Evolutionary conservation across 2,888 invertebrate genomes (phyloP).

Genomic region (Drosophila pullipes): DNA sequence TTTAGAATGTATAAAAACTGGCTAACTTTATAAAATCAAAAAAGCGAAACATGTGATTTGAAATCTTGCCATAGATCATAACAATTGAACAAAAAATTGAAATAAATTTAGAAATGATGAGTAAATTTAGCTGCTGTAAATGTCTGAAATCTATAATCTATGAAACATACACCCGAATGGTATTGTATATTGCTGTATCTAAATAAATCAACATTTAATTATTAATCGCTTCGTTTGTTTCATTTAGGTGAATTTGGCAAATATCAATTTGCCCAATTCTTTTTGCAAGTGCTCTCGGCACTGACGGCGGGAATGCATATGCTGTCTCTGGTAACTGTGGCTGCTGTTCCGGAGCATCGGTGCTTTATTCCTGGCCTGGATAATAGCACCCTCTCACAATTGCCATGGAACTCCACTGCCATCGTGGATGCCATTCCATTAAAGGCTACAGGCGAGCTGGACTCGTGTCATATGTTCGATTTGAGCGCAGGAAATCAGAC

Average conservation of each 20-base stretch:
- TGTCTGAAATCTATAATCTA: background rate
- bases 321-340: slow-evolving; percentile 92
- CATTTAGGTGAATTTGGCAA: slow-evolving; percentile 92
- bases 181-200: background rate
- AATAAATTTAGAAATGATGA: background rate
- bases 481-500: slow-evolving; percentile 81
- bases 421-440: slow-evolving; percentile 87
- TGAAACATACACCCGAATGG: background rate
- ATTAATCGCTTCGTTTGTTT: background rate
- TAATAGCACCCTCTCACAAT: slow-evolving; percentile 85
- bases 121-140: background rate
- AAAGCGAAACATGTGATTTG: background rate
- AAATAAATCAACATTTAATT: background rate
- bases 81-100: background rate
- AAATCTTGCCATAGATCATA: background rate
- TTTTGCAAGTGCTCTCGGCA: slow-evolving; percentile 91
- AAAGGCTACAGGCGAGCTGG: slow-evolving; percentile 87
- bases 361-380: slow-evolving; percentile 87
- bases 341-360: slow-evolving; percentile 91
- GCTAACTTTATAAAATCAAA: background rate
- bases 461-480: slow-evolving; percentile 87
- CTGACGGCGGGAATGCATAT: slow-evolving; percentile 92
- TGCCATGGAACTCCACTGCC: slow-evolving; percentile 87
- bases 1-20: background rate
- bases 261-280: slow-evolving; percentile 92